Percentiles rank a stretch among this genome's conserved stretches.
Conservation (phyloP, 2,888 invertebrate species). For the Philopedon plagiatum region DNA sequence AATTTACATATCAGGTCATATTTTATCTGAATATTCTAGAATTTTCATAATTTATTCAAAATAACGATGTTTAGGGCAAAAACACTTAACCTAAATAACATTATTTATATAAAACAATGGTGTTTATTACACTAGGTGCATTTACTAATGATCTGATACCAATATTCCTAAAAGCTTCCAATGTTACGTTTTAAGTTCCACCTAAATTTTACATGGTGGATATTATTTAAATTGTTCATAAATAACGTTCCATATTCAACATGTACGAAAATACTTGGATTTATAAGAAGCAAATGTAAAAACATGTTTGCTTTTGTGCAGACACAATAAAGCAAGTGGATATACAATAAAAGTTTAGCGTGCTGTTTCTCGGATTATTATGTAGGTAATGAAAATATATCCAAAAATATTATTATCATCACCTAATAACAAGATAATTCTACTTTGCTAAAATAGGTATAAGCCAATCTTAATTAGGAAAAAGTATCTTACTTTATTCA, state of each 20-base stretch:
- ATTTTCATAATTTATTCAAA: not conserved
- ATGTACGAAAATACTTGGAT: not conserved
- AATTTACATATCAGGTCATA: too few species aligned
- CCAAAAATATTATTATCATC: too few species aligned
- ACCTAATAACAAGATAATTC: too few species aligned
- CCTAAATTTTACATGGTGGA: conserved; percentile 11
- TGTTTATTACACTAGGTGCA: conserved; percentile 30
- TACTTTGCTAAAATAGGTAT: too few species aligned
- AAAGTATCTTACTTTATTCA: too few species aligned
- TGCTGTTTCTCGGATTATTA: too few species aligned
- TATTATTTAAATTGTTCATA: conserved; percentile 18
- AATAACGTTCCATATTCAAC: not conserved
- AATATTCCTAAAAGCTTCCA: conserved; percentile 40
- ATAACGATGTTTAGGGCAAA: not conserved
- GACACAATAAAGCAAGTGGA: too few species aligned
- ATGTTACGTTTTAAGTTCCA: conserved; percentile 31
- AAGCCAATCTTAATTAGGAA: too few species aligned
- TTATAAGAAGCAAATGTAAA: not conserved
- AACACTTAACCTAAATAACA: conserved; percentile 21
- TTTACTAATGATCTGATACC: conserved; percentile 37
- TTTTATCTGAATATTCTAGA: too few species aligned
- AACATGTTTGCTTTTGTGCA: not conserved
- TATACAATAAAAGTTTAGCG: too few species aligned
- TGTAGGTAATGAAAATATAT: too few species aligned
- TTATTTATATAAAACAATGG: conserved; percentile 29